Evolutionary conservation across 2,797 vertebrate species (phyloP).

Genomic region (Chiloscyllium punctatum): DNA sequence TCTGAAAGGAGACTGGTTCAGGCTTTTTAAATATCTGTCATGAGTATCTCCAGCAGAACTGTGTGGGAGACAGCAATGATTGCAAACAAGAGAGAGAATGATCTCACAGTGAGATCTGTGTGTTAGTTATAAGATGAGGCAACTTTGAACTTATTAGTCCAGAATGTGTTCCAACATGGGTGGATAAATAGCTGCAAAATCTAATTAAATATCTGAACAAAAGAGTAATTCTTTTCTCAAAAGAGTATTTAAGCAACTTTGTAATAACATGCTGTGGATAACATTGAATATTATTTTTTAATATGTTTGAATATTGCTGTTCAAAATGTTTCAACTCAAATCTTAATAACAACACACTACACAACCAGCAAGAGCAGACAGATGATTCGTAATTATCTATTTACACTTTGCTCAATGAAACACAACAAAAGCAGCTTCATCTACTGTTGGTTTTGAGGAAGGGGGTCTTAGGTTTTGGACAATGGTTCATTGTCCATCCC

Average conservation of each 20-base stretch:
- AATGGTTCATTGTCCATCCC: neutral
- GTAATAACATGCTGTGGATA: neutral
- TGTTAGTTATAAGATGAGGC: neutral
- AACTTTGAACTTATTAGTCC: neutral
- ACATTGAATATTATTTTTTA: neutral
- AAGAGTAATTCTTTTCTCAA: slow-evolving; percentile 7
- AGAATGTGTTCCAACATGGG: neutral
- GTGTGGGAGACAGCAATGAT: neutral
- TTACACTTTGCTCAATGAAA: neutral
- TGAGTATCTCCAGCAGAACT: neutral
- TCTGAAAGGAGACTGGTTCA: neutral
- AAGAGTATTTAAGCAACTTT: neutral
- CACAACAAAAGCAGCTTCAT: neutral
- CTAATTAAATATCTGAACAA: slow-evolving; percentile 13
- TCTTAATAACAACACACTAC: neutral
- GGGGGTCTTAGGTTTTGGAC: neutral
- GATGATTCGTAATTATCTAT: neutral
- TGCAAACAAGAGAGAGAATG: neutral
- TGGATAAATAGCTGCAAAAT: neutral
- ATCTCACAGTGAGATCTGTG: neutral
- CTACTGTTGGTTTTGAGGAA: neutral
- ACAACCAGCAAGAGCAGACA: neutral
- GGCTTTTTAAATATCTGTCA: neutral
- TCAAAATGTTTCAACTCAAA: neutral
- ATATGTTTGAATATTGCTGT: neutral